Evolutionary conservation across 2,888 invertebrate species (phyloP), one percentile per base, ranked within the genome.

Genomic region (Caprella mutica): DNA sequence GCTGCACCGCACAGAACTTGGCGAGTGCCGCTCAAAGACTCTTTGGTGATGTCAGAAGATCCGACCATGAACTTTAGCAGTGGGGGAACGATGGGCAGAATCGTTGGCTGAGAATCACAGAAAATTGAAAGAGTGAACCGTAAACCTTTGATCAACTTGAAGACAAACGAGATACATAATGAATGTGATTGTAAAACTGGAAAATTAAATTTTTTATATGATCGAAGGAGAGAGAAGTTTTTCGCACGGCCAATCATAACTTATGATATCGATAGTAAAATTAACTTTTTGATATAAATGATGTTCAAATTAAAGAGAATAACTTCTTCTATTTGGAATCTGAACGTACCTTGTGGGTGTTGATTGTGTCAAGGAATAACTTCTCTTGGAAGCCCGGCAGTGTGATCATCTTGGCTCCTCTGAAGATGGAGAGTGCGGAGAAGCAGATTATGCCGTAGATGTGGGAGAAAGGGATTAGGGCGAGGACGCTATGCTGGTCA

Each of bases 51-150:
- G 51, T 85, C 73, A 0, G 88, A 87, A 71, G 85, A 82, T 72
- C 90, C 89, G 0, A 85, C 83, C 61, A 93, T 72, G 70, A 90
- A 86, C 42, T 89, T 79, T 70, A 88, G 80, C 30, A 92, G 76
- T 1, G 91, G 89, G 1, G 92, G 92, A 8, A 91, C 91, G 65
- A 88, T 75, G 14, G 81, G 80, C 1, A 82, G 75, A 71, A 80
- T 75, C 58, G 80, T 78, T 2, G 85, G 77, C 78, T 84, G 73
- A n/a, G n/a, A n/a, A n/a, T n/a, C n/a, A n/a, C n/a, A n/a, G n/a
- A n/a, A n/a, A n/a, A n/a, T n/a, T n/a, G n/a, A n/a, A n/a, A n/a
- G n/a, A n/a, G n/a, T n/a, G n/a, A n/a, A n/a, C n/a, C n/a, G n/a
- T n/a, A n/a, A n/a, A n/a, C n/a, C n/a, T n/a, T n/a, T n/a, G n/a